Base-by-base conservation (phyloP, 2,797 vertebrate species). In the Diglossa cyanea region DNA sequence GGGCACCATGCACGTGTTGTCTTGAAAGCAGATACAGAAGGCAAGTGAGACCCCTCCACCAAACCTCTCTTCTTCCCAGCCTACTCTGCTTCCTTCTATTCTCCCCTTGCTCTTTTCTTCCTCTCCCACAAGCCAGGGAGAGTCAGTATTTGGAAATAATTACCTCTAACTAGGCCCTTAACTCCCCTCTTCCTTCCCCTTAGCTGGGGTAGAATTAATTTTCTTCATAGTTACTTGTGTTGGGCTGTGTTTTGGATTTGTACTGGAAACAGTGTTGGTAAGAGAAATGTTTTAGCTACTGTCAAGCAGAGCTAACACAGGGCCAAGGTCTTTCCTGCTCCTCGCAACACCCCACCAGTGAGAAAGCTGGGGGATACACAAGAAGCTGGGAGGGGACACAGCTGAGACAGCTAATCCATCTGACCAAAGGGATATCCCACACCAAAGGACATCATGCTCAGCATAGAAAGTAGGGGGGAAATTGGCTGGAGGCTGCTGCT, bases 371-470 rank as follows among this genome's bases (percentile, higher is more conserved):
- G 17, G 9, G 18, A n/a, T 40, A 9, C 40, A 37, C 47, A 53
- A 42, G 28, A 58, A 40, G 7, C 4, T 72, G 26, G 26, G 26
- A 72, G 40, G 25, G 15, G 9, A 60, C 45, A 40, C 10, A 72
- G 23, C 15, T 51, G 60, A 58, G 45, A 40, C 18, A 66, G 31
- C 11, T 48, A 71, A 90, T 47, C 45, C 47, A 54, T 3, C 13
- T 66, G 53, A 48, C 9, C 21, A 47, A 65, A 72, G 31, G 23
- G 31, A 45, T 20, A 65, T 47, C 15, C 30, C 40, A 53, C 39
- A 51, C 11, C 30, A 13, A 1, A 40, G 21, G 40, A 57, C 0
- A 0, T n/a, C 39, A 47, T 28, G 21, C 4, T 6, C 65, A 78
- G 33, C 11, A 37, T 5, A 42, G 10, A 47, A 78, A 53, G 21